These are phyloP conservation scores for Porites australiensis DNA, from an alignment of 64 coral and sea anemone species.

Conservation along the genomic window DNA sequence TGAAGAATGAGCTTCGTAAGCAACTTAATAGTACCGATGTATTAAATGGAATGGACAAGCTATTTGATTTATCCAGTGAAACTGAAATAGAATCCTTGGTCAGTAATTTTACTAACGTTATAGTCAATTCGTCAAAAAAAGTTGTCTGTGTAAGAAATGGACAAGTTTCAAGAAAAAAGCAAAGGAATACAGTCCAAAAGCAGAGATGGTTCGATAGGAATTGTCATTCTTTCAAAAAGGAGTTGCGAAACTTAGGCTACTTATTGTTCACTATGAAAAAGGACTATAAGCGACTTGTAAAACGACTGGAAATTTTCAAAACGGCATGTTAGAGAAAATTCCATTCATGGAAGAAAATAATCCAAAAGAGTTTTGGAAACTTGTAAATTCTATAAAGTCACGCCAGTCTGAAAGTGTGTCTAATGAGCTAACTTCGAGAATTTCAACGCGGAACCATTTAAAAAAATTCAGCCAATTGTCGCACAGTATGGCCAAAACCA, in stretches of 20 bases:
- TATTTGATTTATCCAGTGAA: no score
- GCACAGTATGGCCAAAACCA: neutral
- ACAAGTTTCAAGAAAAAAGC: conserved; percentile 1
- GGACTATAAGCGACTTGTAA: conserved; percentile 18
- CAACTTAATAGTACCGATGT: conserved; percentile 9
- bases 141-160: no score
- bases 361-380: conserved; percentile 35
- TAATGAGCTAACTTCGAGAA: neutral
- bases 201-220: conserved; percentile 15
- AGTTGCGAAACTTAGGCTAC: neutral
- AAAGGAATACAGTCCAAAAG: neutral
- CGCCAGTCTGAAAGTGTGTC: neutral
- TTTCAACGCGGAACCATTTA: neutral
- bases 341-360: neutral
- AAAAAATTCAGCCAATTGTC: neutral
- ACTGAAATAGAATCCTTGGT: no score
- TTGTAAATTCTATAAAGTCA: conserved; percentile 43
- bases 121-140: neutral
- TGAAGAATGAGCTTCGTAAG: neutral
- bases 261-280: conserved; percentile 6
- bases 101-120: no score
- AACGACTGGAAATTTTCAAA: conserved; percentile 30
- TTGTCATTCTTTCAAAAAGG: neutral
- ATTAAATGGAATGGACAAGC: conserved; percentile 10
- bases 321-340: conserved; percentile 29